A percentile compares a stretch with the other conserved stretches of the same genome.
Conservation (phyloP, 2,888 invertebrate genomes). For the Agrochola lota region DNA sequence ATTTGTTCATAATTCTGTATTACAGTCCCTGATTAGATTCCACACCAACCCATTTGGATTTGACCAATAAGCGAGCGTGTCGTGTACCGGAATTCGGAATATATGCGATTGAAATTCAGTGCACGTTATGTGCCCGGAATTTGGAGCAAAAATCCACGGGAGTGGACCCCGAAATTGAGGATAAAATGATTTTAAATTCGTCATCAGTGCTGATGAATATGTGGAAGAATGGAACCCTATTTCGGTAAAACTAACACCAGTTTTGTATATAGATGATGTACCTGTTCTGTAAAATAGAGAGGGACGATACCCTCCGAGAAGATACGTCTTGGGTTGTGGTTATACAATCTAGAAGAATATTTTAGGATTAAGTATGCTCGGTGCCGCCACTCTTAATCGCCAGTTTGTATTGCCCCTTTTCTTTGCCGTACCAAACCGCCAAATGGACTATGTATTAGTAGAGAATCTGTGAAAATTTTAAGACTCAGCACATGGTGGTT, state of each 20-base stretch:
- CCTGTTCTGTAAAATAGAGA: neutral
- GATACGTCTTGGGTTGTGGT: neutral
- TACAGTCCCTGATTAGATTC: constrained; percentile 43
- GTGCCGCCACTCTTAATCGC: neutral
- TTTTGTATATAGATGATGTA: neutral
- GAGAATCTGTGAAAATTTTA: neutral
- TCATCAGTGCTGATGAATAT: constrained; percentile 24
- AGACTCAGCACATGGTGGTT: neutral
- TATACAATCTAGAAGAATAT: neutral
- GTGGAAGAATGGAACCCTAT: neutral
- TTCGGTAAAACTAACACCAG: neutral
- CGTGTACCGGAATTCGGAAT: constrained; percentile 18
- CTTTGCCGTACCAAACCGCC: neutral
- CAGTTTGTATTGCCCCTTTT: neutral
- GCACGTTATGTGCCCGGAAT: constrained; percentile 28
- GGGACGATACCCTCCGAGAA: neutral
- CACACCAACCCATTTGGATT: constrained; percentile 28
- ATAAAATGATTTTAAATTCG: constrained; percentile 42
- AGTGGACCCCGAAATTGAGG: neutral
- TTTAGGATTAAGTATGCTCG: neutral
- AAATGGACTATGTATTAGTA: neutral
- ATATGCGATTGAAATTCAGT: constrained; percentile 52
- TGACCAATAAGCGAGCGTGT: constrained; percentile 35
- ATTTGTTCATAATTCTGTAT: constrained; percentile 26
- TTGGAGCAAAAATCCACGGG: constrained; percentile 29